Conservation (phyloP, 2,797 vertebrate species). For the Helarctos malayanus region DNA sequence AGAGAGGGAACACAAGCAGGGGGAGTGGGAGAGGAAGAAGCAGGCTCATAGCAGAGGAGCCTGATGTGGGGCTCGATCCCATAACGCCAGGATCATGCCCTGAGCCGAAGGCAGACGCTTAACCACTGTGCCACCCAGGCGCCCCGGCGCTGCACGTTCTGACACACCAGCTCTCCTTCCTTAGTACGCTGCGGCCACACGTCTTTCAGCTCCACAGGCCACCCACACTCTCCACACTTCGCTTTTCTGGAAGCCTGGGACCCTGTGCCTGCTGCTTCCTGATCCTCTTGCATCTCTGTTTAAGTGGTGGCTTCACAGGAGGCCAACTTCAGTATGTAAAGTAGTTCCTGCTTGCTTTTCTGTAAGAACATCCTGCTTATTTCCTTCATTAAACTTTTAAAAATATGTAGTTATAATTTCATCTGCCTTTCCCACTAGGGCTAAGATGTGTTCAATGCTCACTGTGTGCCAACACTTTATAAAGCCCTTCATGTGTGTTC, state of each 20-base stretch:
- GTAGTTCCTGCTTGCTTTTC: background rate
- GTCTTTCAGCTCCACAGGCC: accelerated
- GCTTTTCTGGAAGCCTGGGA: background rate
- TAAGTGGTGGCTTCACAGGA: background rate
- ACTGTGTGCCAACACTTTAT: accelerated
- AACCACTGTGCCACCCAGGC: too few species aligned
- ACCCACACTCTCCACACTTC: background rate
- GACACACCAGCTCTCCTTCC: background rate
- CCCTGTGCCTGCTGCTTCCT: background rate
- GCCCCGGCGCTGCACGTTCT: too few species aligned
- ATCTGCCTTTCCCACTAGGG: background rate
- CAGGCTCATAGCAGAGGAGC: too few species aligned
- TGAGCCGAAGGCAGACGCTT: too few species aligned
- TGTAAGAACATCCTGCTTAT: background rate
- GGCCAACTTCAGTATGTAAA: background rate
- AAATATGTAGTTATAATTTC: too few species aligned
- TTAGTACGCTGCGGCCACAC: background rate
- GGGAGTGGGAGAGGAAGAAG: too few species aligned
- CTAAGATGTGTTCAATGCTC: background rate
- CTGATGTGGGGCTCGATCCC: too few species aligned
- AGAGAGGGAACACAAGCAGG: too few species aligned
- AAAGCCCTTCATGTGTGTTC: background rate
- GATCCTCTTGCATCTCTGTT: background rate
- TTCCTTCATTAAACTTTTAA: background rate
- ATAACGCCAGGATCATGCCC: too few species aligned